Percentiles rank a stretch among this genome's conserved stretches.
Evolutionary conservation across 2,888 invertebrate genomes (phyloP).

Genomic region (Andrena trimmerana): DNA sequence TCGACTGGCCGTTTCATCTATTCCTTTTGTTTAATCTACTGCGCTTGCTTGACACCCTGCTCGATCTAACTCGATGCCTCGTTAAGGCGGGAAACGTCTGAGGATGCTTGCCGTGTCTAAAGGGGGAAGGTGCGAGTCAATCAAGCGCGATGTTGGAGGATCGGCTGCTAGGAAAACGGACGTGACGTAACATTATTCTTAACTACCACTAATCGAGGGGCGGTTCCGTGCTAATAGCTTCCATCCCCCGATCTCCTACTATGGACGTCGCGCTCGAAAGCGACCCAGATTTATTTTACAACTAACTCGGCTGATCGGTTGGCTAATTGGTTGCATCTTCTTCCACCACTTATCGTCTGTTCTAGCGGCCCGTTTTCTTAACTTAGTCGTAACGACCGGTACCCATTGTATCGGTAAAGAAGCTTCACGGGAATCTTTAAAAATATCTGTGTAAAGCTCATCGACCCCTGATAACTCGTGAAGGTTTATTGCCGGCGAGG

Average conservation of each 20-base stretch:
- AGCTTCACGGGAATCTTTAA: neutral
- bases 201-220: conserved; percentile 76
- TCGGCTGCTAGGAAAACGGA: conserved; percentile 36
- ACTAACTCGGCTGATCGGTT: conserved; percentile 73
- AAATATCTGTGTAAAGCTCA: neutral
- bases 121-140: conserved; percentile 9
- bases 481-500: neutral
- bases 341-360: neutral
- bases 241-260: conserved; percentile 64
- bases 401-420: neutral
- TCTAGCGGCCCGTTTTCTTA: too few species aligned
- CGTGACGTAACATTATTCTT: conserved; percentile 54
- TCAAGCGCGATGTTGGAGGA: conserved; percentile 6
- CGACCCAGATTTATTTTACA: conserved; percentile 76
- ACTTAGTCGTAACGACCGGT: too few species aligned
- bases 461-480: neutral
- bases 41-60: neutral
- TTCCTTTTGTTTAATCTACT: neutral
- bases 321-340: neutral
- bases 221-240: conserved; percentile 76
- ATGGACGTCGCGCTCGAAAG: conserved; percentile 45
- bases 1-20: neutral
- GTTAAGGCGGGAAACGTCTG: neutral
- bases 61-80: neutral
- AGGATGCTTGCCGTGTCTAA: neutral